phyloP scores from a whole-genome alignment of 2,797 vertebrate genomes.

The Phylloscopus collybita region DNA sequence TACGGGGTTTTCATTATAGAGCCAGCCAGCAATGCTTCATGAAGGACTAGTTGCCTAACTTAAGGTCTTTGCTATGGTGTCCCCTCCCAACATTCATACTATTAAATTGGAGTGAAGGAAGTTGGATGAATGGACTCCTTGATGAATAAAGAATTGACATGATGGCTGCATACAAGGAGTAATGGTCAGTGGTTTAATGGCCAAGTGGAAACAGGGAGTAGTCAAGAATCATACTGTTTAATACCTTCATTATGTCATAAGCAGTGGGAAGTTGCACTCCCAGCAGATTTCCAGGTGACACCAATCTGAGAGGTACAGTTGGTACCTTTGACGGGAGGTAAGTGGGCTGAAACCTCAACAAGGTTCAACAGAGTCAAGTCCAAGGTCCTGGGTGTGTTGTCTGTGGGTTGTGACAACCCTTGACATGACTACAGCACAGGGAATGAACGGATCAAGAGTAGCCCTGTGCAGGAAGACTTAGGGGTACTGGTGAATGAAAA shows the following conservation, averaged over 20 bases:
- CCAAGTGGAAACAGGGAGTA: neutral
- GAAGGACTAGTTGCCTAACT: neutral
- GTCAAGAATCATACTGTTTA: neutral
- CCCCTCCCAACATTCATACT: neutral
- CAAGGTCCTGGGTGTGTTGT: neutral
- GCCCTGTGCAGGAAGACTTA: neutral
- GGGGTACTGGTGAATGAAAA: neutral
- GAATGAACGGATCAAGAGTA: neutral
- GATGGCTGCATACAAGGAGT: neutral
- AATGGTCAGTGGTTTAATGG: accelerated
- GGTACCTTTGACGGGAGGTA: accelerated
- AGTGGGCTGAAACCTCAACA: neutral
- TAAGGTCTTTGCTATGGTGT: neutral
- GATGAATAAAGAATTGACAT: neutral
- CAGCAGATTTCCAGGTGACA: neutral
- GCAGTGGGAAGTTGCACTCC: neutral
- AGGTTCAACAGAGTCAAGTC: neutral
- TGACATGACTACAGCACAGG: accelerated
- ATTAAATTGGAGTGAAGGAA: neutral
- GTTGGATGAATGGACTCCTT: neutral
- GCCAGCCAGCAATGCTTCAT: neutral
- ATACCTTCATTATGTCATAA: neutral
- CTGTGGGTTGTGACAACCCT: neutral
- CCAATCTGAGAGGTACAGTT: neutral
- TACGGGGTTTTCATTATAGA: neutral